Base-by-base conservation (phyloP, 2,797 vertebrate genomes). In the Botia kubotai region DNA sequence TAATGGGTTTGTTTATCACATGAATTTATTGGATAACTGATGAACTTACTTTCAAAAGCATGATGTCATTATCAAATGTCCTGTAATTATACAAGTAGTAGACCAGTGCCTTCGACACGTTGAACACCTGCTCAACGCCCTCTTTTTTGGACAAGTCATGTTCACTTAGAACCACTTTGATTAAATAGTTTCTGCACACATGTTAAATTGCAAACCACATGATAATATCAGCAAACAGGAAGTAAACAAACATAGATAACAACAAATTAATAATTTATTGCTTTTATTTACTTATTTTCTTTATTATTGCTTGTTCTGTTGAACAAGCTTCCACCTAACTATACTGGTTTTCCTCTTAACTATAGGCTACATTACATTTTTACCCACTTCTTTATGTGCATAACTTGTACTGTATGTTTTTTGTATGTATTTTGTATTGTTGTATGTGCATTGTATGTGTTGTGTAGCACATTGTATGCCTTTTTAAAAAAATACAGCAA, bases 31-130 rank as follows among this genome's bases (percentile, higher is more conserved):
- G 17, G 2, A 52, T 50, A 43, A 17, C 16, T 39, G 19, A 29
- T 71, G 17, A 39, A 79, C 86, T 80, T 83, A 95, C 94, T 90
- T 94, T 94, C 3, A 95, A 60, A 77, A 95, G 88, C 94, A 94
- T 94, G 83, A 95, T 93, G 69, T 95, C 94, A 8, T 90, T 92
- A 83, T 94, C 89, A 73, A 94, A 93, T 0, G 86, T 89, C 87
- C 86, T 88, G 81, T 82, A 77, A 26, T 83, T 80, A 86, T 92
- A 94, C 57, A 74, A 66, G 75, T 84, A 86, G 80, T 92, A 87
- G 21, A 79, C 85, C 52, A 92, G 1, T 3, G 89, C 55, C 16
- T 5, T 75, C 57, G 85, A 66, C 29, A 94, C 92, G 0, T 77
- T 86, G 77, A 93, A 93, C 50, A 43, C 53, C 87, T 94, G 90